Evolutionary conservation across 1,140 invertebrate species (phyloP), one percentile per base, ranked within the genome.

Genomic region (Cherax quadricarinatus): DNA sequence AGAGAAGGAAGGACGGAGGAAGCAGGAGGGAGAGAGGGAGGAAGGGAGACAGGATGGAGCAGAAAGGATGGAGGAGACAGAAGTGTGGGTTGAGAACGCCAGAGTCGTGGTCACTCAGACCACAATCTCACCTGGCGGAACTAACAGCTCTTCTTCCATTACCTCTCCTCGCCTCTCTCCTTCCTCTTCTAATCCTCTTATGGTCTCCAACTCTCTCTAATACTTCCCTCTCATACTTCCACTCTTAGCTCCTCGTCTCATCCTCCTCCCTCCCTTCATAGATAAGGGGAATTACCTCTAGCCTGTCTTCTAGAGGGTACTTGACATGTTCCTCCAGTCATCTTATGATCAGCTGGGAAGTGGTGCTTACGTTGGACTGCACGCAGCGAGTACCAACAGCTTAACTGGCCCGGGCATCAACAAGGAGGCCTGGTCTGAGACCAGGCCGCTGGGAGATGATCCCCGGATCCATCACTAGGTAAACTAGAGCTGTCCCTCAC

Each of bases 41-140:
- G 21, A n/a, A n/a, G 24, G 48, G 1, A 41, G 6, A 24, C 14
- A 82, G 80, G 9, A 51, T 12, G 80, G 2, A n/a, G 53, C 53
- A 3, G 53, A 48, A 5, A 84, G 82, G 57, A 82, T n/a, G 48
- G 81, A 62, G 53, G 53, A 24, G 57, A 21, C 14, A 41, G 24
- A 21, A 30, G 14, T n/a, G 83, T 2, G 24, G 62, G 60, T 18
- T 30, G 83, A 3, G 48, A 24, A 48, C 7, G 60, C 70, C 82
- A 30, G 83, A 57, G 66, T 41, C 60, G 49, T 66, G 70, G 70
- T 57, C 83, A 85, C 30, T 5, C 60, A 70, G 83, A 85, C 83
- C 83, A 85, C 83, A 85, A 70, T 21, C 30, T 70, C 83, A 30
- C 21, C n/a, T 70, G 60, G n/a, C 24, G 83, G 83, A 85, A 85